Base-by-base conservation (phyloP, 2,113 vertebrate genomes). In the Gambusia affinis region DNA sequence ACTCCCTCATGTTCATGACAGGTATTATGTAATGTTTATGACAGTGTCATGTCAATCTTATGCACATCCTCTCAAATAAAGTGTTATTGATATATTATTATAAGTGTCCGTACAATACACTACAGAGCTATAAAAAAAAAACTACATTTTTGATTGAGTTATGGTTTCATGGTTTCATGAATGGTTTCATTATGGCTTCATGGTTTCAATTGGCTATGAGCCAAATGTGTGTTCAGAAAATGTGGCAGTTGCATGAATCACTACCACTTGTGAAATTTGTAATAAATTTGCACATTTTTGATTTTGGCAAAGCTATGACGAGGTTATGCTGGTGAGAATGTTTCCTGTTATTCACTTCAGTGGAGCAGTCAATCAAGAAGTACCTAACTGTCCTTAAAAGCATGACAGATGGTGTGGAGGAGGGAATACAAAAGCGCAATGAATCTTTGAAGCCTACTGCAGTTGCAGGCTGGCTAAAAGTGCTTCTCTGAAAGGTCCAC, bases 331-430 rank as follows among this genome's bases (percentile, higher is more conserved):
- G 62, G 35, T 78, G 67, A 79, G 76, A 37, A 35, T 35, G 60
- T 76, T 60, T 71, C 29, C 67, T 62, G 69, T 75, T 67, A 57
- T 57, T 73, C 64, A 60, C 75, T 63, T 72, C 71, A 22, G 54
- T 72, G 11, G 47, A 79, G 70, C 87, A 81, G 80, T 82, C 84
- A 87, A 66, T 88, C 84, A 85, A 65, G 24, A 22, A 70, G 61
- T 8, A 22, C 69, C 64, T 70, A 75, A 68, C 70, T 61, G n/a
- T 61, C 51, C 66, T 44, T 67, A 70, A 80, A 83, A 78, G 71
- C 29, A 17, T 63, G 33, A 30, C 71, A 85, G 78, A 76, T 79
- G 73, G 62, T 65, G 29, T 54, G 61, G 70, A 82, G 80, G 84
- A 82, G 80, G 76, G 30, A 24, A 80, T 68, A 62, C 24, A 75